Conservation (phyloP, 2,113 vertebrate species). For the Atractosteus spatula region DNA sequence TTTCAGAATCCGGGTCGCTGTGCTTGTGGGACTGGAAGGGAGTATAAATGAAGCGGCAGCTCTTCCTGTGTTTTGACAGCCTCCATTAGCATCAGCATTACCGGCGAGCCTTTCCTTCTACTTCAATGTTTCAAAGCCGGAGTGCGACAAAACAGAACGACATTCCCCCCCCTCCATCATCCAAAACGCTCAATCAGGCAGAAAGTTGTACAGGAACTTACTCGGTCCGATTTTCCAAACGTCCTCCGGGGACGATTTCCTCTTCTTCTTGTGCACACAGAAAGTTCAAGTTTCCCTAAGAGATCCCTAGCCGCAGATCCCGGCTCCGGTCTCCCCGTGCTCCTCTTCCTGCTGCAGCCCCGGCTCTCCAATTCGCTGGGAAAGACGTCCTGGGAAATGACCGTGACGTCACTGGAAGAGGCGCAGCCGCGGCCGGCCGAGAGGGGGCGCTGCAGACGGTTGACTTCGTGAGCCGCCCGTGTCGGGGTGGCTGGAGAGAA, state of each 20-base stretch:
- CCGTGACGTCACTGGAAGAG: slow-evolving; percentile 29
- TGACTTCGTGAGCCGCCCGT: no score
- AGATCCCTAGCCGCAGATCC: slow-evolving; percentile 12
- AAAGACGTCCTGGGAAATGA: slow-evolving; percentile 50
- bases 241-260: neutral
- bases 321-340: slow-evolving; percentile 31
- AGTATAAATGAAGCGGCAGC: neutral
- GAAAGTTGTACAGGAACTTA: slow-evolving; percentile 6
- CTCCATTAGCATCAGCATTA: slow-evolving; percentile 35
- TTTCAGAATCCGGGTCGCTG: neutral
- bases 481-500: no score
- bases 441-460: slow-evolving; percentile 7
- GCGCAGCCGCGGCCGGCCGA: neutral
- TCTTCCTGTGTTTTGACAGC: slow-evolving; percentile 27
- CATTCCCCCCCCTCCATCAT: no score
- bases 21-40: neutral
- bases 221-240: slow-evolving; percentile 9
- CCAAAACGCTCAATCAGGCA: neutral
- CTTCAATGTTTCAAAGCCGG: no score
- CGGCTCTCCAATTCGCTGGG: slow-evolving; percentile 43
- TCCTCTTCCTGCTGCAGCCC: slow-evolving; percentile 44
- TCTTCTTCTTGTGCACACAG: neutral
- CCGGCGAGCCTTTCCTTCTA: slow-evolving; percentile 8
- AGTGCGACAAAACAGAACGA: no score
- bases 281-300: slow-evolving; percentile 21